phyloP scores from a whole-genome alignment of 1,140 invertebrate genomes.

The Calycopis cecrops region DNA sequence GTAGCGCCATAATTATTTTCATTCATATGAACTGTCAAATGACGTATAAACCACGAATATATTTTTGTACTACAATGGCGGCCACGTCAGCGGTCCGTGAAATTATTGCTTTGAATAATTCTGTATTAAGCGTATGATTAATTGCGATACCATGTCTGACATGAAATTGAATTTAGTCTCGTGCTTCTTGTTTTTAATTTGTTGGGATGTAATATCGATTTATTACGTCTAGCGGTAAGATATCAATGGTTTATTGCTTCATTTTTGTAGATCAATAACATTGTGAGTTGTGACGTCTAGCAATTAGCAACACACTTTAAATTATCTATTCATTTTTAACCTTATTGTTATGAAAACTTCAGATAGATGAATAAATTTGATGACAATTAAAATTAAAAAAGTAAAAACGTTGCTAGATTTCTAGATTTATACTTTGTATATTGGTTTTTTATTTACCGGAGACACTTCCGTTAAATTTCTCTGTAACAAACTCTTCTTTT shows the following conservation, averaged over 20 bases:
- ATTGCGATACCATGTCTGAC: slow-evolving; percentile 19
- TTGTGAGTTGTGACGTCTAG: too few species aligned
- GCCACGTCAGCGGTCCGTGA: slow-evolving; percentile 30
- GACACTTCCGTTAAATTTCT: too few species aligned
- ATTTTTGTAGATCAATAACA: neutral
- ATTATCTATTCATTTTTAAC: too few species aligned
- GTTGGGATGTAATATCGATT: neutral
- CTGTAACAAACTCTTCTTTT: too few species aligned
- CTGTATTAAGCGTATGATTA: slow-evolving; percentile 26
- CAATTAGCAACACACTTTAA: too few species aligned
- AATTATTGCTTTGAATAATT: slow-evolving; percentile 39
- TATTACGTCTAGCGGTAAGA: slow-evolving; percentile 6
- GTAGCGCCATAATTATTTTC: slow-evolving; percentile 49
- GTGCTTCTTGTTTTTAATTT: slow-evolving; percentile 15
- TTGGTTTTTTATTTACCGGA: too few species aligned
- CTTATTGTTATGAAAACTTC: too few species aligned
- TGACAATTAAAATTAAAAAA: too few species aligned
- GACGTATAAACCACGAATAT: slow-evolving; percentile 41
- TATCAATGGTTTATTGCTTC: slow-evolving; percentile 11
- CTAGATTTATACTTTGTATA: too few species aligned
- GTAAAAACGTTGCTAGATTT: too few species aligned
- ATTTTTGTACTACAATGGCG: slow-evolving; percentile 39
- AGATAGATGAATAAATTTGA: too few species aligned
- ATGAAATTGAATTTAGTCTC: slow-evolving; percentile 26
- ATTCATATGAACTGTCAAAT: slow-evolving; percentile 40